Percentiles rank a stretch among this genome's conserved stretches.
Evolutionary conservation across 2,113 vertebrate genomes (phyloP).

Genomic region (Misgurnus anguillicaudatus): DNA sequence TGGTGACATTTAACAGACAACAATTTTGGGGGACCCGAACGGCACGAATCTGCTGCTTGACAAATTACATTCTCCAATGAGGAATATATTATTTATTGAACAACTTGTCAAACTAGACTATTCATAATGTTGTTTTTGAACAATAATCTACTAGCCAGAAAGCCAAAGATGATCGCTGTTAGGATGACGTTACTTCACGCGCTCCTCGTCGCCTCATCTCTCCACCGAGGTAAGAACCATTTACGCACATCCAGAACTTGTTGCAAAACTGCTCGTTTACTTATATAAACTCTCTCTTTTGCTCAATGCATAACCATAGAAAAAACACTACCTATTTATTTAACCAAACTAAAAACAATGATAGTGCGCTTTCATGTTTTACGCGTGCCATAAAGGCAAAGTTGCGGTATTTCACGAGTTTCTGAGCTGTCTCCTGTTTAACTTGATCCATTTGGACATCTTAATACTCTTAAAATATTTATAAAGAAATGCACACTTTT

Average conservation of each 20-base stretch:
- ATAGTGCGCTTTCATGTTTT: neutral
- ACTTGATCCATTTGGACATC: constrained; percentile 15
- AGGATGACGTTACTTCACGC: constrained; percentile 42
- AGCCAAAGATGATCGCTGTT: constrained; percentile 51
- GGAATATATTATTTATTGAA: constrained; percentile 31
- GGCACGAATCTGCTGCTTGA: neutral
- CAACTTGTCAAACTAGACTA: constrained; percentile 3
- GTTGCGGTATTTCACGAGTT: neutral
- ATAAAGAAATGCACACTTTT: constrained; percentile 11
- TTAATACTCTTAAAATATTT: constrained; percentile 32
- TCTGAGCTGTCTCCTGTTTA: neutral
- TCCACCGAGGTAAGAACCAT: constrained; percentile 52
- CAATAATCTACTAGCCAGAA: constrained; percentile 11
- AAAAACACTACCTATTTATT: neutral
- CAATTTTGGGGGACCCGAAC: neutral
- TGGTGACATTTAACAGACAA: constrained; percentile 21
- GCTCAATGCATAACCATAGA: neutral
- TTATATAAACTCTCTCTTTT: neutral
- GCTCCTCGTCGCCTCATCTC: constrained; percentile 47
- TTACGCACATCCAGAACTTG: constrained; percentile 26
- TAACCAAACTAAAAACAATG: neutral
- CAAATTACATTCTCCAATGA: constrained; percentile 6
- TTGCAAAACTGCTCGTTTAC: constrained; percentile 10
- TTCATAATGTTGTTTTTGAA: constrained; percentile 25
- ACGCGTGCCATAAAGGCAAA: neutral